phyloP scores from a whole-genome alignment of 1,140 invertebrate species.

The Triops longicaudatus region DNA sequence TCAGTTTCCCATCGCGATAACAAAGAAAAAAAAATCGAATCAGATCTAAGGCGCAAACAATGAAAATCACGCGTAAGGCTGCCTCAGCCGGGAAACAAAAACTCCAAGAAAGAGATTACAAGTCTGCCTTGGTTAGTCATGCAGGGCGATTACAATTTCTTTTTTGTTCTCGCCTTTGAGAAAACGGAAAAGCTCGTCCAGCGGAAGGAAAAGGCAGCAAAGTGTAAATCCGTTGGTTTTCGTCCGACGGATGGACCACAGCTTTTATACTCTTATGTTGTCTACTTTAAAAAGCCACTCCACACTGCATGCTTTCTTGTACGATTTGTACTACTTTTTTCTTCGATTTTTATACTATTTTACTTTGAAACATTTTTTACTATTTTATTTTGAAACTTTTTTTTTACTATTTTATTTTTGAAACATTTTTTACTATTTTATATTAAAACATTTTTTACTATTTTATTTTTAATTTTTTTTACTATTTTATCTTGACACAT shows the following conservation, averaged over 20 bases:
- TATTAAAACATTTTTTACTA: too few species aligned
- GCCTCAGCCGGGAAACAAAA: not conserved
- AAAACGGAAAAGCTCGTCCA: not conserved
- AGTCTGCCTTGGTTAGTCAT: not conserved
- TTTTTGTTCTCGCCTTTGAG: not conserved
- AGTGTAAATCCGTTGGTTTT: slow-evolving; percentile 11
- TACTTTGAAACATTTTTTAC: too few species aligned
- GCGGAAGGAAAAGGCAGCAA: slow-evolving; percentile 10
- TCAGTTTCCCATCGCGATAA: too few species aligned
- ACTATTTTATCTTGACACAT: too few species aligned
- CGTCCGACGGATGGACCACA: not conserved
- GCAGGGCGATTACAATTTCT: not conserved
- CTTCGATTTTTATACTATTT: too few species aligned
- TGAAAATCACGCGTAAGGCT: not conserved
- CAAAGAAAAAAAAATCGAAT: too few species aligned
- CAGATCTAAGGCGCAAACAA: not conserved
- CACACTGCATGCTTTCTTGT: not conserved
- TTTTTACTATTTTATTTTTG: too few species aligned
- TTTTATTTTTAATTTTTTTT: too few species aligned
- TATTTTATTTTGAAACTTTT: too few species aligned
- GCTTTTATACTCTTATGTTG: not conserved
- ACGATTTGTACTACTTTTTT: not conserved
- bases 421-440: too few species aligned
- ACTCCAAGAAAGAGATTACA: not conserved
- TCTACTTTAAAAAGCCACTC: not conserved